A percentile compares a stretch with the other conserved stretches of the same genome.
Evolutionary conservation across 2,797 vertebrate species (phyloP).

Genomic region (Xenops minutus): DNA sequence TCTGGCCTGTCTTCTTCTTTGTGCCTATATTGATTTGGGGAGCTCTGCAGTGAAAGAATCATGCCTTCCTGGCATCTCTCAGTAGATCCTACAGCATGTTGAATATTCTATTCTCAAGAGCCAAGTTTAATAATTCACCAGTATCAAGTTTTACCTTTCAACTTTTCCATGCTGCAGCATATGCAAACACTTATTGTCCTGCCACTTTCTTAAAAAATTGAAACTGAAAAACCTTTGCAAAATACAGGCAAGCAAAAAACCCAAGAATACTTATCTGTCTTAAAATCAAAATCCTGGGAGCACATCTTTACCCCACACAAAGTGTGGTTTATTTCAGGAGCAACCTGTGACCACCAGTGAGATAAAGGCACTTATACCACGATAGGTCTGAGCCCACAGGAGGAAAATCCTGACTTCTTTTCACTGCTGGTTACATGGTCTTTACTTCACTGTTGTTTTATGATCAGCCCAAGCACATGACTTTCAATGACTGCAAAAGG

Average conservation of each 20-base stretch:
- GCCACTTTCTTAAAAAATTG: neutral
- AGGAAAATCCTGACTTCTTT: conserved; percentile 1
- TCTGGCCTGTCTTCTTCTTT: neutral
- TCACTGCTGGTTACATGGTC: neutral
- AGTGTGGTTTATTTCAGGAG: conserved; percentile 36
- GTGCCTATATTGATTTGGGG: neutral
- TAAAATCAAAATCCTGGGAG: neutral
- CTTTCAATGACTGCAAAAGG: conserved; percentile 7
- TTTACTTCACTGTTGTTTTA: neutral
- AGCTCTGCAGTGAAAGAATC: neutral
- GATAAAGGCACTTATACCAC: neutral
- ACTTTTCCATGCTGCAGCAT: neutral
- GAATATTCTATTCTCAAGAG: neutral
- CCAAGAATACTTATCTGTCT: neutral
- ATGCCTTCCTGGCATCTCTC: neutral
- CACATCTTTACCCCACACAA: neutral
- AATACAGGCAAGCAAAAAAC: neutral
- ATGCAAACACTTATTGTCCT: neutral
- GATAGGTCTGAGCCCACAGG: neutral
- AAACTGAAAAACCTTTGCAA: neutral
- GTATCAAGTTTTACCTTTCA: neutral
- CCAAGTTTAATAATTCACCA: neutral
- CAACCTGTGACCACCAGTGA: conserved; percentile 8
- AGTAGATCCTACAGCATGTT: neutral
- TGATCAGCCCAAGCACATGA: neutral